Conservation (phyloP, 2,888 invertebrate species). For the Microchrysa polita region DNA sequence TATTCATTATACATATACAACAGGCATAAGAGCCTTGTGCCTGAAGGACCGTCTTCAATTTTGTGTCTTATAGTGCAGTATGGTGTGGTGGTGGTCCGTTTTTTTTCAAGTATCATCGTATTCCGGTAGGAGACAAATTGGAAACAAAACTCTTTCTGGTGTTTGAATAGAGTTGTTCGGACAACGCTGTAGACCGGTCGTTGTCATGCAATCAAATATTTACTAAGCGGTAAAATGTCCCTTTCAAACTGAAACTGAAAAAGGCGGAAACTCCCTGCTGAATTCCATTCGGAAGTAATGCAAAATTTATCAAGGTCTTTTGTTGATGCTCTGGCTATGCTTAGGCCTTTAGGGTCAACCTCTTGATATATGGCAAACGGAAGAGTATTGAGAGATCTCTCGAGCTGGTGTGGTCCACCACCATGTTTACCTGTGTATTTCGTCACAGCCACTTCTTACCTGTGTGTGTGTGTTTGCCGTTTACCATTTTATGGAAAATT, state of each 20-base stretch:
- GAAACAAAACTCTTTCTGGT: constrained; percentile 39
- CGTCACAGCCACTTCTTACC: constrained; percentile 28
- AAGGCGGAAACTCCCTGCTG: constrained; percentile 40
- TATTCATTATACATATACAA: no score
- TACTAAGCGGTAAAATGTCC: constrained; percentile 33
- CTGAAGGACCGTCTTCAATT: constrained; percentile 13
- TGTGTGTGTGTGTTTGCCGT: constrained; percentile 2
- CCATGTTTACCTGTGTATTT: constrained; percentile 42
- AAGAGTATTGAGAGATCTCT: constrained; percentile 19
- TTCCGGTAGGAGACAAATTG: constrained; percentile 30
- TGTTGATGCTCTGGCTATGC: constrained; percentile 26
- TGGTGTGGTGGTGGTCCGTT: neutral
- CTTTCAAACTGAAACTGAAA: constrained; percentile 22
- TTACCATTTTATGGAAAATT: constrained; percentile 43
- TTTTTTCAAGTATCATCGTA: constrained; percentile 9
- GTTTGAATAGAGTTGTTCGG: neutral
- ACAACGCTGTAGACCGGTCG: neutral
- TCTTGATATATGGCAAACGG: constrained; percentile 9
- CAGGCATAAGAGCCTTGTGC: neutral
- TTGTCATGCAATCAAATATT: constrained; percentile 39
- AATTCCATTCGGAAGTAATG: constrained; percentile 49
- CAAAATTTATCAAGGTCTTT: constrained; percentile 45
- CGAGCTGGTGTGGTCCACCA: constrained; percentile 44
- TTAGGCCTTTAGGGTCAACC: neutral
- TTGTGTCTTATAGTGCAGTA: neutral